Base-by-base conservation (phyloP, 2,113 vertebrate genomes). In the Bubo blakistoni region DNA sequence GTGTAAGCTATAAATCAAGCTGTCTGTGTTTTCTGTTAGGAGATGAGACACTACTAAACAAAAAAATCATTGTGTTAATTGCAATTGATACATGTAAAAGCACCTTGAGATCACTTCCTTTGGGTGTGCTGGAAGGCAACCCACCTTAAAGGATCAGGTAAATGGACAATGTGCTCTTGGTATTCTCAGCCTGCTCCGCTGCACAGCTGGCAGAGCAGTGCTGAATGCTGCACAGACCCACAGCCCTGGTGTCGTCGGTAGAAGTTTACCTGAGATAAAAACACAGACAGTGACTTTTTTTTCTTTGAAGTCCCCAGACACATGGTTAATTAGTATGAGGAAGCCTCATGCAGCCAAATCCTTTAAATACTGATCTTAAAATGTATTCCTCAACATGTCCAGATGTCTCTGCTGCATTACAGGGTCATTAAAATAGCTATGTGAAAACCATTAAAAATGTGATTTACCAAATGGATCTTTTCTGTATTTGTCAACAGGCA, bases 1-100 rank as follows among this genome's bases (percentile, higher is more conserved):
- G 97, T 67, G 94, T 98, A 98, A 80, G 42, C 25, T 61, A 57
- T 38, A 91, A 94, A 92, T 71, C 55, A 83, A 81, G 20, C 1
- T 54, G 24, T 67, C 29, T 29, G 29, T 27, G 26, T 4, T 26
- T 16, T 61, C 44, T 80, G 63, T 78, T 58, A 67, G 36, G 32
- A 79, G 46, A 34, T 0, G 14, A 70, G 25, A 22, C 4, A 22
- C 13, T 81, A 29, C 13, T 79, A 59, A 90, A 81, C 21, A 77
- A 84, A 52, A 0, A 66, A 20, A 55, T 63, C 3, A 17, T 46
- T 44, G 36, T 79, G 34, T 72, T 81, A 59, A 76, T 30, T 69
- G 40, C 19, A 81, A 65, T 47, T 29, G 52, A 15, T 51, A 30
- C 4, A 24, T 8, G 26, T 22, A 47, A 70, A 88, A 90, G 6